Conservation (phyloP, 2,888 invertebrate genomes). For the Dasypolia templi region DNA sequence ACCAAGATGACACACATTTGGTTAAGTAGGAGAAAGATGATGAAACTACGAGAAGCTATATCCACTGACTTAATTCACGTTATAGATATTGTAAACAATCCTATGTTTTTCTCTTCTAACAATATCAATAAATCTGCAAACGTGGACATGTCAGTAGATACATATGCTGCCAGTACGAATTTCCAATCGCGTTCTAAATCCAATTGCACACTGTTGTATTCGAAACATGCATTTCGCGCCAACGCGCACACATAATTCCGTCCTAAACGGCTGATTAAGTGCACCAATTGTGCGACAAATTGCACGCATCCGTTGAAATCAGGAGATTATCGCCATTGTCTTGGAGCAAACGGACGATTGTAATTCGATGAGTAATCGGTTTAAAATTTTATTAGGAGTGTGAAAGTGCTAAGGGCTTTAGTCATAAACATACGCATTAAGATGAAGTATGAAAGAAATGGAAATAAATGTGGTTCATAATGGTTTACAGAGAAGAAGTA, state of each 20-base stretch:
- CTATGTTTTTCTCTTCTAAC: background rate
- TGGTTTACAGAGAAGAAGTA: background rate
- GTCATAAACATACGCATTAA: background rate
- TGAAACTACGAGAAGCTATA: background rate
- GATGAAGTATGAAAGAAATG: background rate
- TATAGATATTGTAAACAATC: background rate
- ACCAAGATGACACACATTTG: too few species aligned
- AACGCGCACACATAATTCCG: constrained; percentile 56
- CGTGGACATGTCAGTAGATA: background rate
- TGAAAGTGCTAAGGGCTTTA: background rate
- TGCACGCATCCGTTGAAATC: constrained; percentile 75
- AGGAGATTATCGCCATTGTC: constrained; percentile 73
- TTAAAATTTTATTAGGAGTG: constrained; percentile 51
- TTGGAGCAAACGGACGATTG: constrained; percentile 53
- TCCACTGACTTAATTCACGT: background rate
- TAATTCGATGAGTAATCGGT: constrained; percentile 61
- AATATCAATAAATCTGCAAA: constrained; percentile 31
- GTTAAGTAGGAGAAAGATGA: too few species aligned
- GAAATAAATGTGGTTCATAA: background rate
- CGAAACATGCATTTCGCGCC: constrained; percentile 50
- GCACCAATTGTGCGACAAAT: constrained; percentile 79
- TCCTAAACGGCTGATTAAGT: constrained; percentile 74
- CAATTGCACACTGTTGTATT: constrained; percentile 39
- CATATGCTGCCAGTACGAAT: constrained; percentile 15
- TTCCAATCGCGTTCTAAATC: constrained; percentile 40